A percentile compares a stretch with the other conserved stretches of the same genome.
Evolutionary conservation across 2,797 vertebrate genomes (phyloP).

Genomic region (Australoheros facetus): DNA sequence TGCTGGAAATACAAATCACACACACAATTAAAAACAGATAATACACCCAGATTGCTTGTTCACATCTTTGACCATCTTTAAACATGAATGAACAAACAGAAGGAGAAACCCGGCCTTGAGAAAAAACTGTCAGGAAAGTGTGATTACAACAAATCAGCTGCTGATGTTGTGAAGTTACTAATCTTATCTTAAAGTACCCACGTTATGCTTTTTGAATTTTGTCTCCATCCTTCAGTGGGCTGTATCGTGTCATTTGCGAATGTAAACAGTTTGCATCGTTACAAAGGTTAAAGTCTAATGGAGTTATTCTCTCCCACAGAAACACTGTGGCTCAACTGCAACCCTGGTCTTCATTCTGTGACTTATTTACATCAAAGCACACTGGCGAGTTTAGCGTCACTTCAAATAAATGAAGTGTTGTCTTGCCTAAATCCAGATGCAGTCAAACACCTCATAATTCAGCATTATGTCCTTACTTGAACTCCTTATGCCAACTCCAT

Average conservation of each 20-base stretch:
- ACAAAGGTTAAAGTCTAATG: no score
- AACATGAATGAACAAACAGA: slow-evolving; percentile 2
- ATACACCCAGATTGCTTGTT: slow-evolving; percentile 27
- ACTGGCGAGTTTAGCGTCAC: no score
- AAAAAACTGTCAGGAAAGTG: background rate
- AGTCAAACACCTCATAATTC: no score
- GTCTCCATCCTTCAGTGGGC: background rate
- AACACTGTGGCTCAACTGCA: no score
- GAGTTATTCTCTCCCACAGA: no score
- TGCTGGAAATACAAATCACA: slow-evolving; percentile 16
- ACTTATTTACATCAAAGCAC: no score
- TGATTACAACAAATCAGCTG: no score
- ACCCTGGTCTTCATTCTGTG: no score
- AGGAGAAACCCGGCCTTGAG: background rate
- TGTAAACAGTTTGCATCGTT: background rate
- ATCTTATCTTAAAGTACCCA: background rate
- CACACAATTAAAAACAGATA: slow-evolving; percentile 14
- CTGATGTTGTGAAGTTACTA: background rate
- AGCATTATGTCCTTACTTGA: no score
- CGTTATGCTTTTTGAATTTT: background rate
- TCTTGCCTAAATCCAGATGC: no score
- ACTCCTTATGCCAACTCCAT: no score
- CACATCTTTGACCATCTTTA: slow-evolving; percentile 31
- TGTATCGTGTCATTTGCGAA: background rate
- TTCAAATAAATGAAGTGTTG: no score